Evolutionary conservation across 2,113 vertebrate genomes (phyloP).

Genomic region (Pionites leucogaster): DNA sequence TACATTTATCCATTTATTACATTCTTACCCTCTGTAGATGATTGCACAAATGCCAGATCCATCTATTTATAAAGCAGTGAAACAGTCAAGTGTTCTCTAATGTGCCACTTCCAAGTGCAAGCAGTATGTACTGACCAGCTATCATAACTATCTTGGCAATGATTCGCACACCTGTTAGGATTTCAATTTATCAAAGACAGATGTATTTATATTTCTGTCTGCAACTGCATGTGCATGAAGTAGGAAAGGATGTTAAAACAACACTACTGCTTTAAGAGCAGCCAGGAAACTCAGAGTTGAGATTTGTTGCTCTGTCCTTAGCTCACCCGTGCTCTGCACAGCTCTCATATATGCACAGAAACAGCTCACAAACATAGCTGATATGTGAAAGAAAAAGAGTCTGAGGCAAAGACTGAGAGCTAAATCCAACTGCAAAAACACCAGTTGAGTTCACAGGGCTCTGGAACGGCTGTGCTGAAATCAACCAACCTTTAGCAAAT

Average conservation of each 20-base stretch:
- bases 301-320: slow-evolving; percentile 42
- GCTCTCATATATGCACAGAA: not conserved
- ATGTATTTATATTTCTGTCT: slow-evolving; percentile 68
- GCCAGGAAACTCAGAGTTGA: slow-evolving; percentile 15
- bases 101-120: slow-evolving; percentile 39
- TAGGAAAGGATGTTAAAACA: slow-evolving; percentile 56
- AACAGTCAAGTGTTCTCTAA: slow-evolving; percentile 44
- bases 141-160: slow-evolving; percentile 56
- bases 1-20: slow-evolving; percentile 3
- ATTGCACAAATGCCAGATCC: slow-evolving; percentile 60
- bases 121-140: slow-evolving; percentile 60
- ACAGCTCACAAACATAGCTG: not conserved
- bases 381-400: not conserved
- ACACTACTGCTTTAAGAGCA: slow-evolving; percentile 27
- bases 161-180: slow-evolving; percentile 62
- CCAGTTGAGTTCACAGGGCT: not conserved
- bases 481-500: not conserved
- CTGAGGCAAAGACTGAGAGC: not conserved
- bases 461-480: not conserved
- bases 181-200: slow-evolving; percentile 72
- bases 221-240: slow-evolving; percentile 35
- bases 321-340: not conserved
- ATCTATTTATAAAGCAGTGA: slow-evolving; percentile 70
- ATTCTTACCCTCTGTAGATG: slow-evolving; percentile 46
- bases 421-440: not conserved